These are phyloP conservation scores for Pseudomyrmex sp. DNA, from an alignment of 1,140 invertebrate species.

Conservation along the genomic window DNA sequence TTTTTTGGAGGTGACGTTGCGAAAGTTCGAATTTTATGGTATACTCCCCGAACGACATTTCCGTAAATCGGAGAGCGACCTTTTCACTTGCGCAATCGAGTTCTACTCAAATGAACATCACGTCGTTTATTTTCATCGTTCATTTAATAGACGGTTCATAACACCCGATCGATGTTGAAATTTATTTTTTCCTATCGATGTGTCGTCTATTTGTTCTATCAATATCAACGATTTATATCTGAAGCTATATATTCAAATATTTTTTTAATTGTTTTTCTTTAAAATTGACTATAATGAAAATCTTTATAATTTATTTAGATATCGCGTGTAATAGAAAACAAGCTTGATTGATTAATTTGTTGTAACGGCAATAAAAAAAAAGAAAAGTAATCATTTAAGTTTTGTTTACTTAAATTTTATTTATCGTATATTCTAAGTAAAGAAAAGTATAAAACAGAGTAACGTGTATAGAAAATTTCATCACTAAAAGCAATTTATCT, in stretches of 20 bases:
- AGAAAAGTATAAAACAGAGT: no score
- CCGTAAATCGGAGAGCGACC: conserved; percentile 29
- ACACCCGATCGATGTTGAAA: background rate
- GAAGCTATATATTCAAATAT: background rate
- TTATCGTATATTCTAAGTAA: background rate
- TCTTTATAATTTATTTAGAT: background rate
- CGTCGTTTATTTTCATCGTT: conserved; percentile 29
- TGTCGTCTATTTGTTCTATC: background rate
- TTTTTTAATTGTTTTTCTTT: background rate
- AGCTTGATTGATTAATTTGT: background rate
- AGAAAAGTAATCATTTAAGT: background rate
- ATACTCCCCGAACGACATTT: conserved; percentile 39
- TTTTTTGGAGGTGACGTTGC: conserved; percentile 42
- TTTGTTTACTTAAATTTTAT: background rate
- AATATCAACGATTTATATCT: background rate
- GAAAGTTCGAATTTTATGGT: conserved; percentile 48
- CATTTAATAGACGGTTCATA: conserved; percentile 26
- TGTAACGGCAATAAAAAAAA: background rate
- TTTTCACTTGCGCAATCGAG: conserved; percentile 16
- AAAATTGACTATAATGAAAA: background rate
- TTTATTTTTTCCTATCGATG: background rate
- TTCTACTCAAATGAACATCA: conserved; percentile 37
- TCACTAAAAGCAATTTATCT: no score
- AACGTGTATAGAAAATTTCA: no score
- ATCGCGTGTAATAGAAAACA: background rate